phyloP scores from a whole-genome alignment of 2,888 invertebrate genomes.

The Monopis laevigella region DNA sequence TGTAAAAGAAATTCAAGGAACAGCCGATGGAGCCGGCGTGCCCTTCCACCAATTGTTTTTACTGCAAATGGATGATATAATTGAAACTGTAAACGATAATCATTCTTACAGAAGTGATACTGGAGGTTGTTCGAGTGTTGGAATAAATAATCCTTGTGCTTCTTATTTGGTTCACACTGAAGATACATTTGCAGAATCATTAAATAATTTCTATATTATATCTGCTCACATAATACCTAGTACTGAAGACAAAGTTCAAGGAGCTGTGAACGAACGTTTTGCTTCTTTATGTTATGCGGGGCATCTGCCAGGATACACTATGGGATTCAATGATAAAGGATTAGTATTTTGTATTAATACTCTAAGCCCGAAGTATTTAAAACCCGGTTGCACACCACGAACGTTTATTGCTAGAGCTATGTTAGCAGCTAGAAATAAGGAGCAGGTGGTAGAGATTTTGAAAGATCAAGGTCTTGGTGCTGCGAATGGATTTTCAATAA shows the following conservation, averaged over 20 bases:
- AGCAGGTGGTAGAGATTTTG: slow-evolving; percentile 75
- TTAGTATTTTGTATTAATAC: slow-evolving; percentile 79
- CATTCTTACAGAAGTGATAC: slow-evolving; percentile 63
- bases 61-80: slow-evolving; percentile 84
- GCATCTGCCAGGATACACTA: slow-evolving; percentile 79
- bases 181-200: slow-evolving; percentile 78
- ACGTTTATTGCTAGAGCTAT: slow-evolving; percentile 84
- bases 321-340: slow-evolving; percentile 80
- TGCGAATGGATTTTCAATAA: slow-evolving; percentile 85
- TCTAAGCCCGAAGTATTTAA: slow-evolving; percentile 68
- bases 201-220: slow-evolving; percentile 86
- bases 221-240: slow-evolving; percentile 79
- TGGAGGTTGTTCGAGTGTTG: slow-evolving; percentile 82
- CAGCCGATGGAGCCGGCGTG: slow-evolving; percentile 84
- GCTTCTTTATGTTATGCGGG: slow-evolving; percentile 81
- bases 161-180: slow-evolving; percentile 85
- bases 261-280: slow-evolving; percentile 72
- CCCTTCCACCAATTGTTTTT: slow-evolving; percentile 87
- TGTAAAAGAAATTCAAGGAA: slow-evolving; percentile 82
- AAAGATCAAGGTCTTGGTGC: slow-evolving; percentile 81
- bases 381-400: slow-evolving; percentile 76
- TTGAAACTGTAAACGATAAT: slow-evolving; percentile 66
- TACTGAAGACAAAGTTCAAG: slow-evolving; percentile 72
- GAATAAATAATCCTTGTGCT: slow-evolving; percentile 72
- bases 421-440: slow-evolving; percentile 74